Conservation (phyloP, 2,888 invertebrate species). For the Epirrita christyi region DNA sequence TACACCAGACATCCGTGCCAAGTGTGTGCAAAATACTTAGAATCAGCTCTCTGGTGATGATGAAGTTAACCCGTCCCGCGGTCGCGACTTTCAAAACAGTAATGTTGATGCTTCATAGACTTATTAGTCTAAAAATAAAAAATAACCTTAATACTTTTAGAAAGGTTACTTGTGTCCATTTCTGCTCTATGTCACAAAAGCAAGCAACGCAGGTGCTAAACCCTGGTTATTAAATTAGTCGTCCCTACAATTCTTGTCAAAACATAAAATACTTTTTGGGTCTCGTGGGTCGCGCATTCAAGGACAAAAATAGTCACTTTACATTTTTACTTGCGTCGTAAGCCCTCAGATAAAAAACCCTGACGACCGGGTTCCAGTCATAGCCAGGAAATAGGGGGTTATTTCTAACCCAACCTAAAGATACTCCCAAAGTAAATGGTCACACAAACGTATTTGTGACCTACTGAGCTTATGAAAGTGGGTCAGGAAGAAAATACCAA, state of each 20-base stretch:
- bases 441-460: no score
- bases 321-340: constrained; percentile 64
- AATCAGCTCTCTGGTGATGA: no score
- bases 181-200: constrained; percentile 12
- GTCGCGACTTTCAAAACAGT: no score
- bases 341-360: constrained; percentile 65
- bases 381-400: constrained; percentile 50
- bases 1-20: no score
- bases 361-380: constrained; percentile 49
- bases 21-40: no score
- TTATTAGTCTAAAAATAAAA: no score
- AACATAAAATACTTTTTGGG: constrained; percentile 34
- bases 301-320: constrained; percentile 62
- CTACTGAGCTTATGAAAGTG: no score
- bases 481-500: no score
- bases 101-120: no score
- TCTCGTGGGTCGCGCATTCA: constrained; percentile 42
- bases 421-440: no score
- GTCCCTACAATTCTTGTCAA: constrained; percentile 42
- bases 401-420: constrained; percentile 13
- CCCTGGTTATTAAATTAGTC: constrained; percentile 37
- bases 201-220: constrained; percentile 26
- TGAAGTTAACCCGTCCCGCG: no score
- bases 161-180: neutral
- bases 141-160: no score